Percentiles rank a stretch among this genome's conserved stretches.
Evolutionary conservation across 1,140 invertebrate genomes (phyloP).

Genomic region (Drosophila bipectinata): DNA sequence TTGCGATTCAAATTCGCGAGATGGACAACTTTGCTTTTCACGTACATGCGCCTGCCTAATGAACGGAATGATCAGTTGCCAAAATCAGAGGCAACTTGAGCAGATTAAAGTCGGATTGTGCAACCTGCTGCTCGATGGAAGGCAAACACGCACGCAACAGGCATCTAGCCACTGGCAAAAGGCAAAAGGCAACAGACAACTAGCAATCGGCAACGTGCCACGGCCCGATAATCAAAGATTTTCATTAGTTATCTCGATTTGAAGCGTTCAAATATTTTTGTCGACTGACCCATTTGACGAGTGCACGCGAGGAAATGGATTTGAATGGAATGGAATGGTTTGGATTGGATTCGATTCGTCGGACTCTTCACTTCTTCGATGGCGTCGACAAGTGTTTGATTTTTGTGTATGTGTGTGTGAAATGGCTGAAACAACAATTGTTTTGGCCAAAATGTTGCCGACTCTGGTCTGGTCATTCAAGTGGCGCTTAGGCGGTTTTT

Average conservation of each 20-base stretch:
- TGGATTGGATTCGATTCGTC: not conserved
- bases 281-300: constrained; percentile 69
- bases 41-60: constrained; percentile 39
- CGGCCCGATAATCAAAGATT: constrained; percentile 64
- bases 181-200: not conserved
- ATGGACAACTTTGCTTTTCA: constrained; percentile 39
- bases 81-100: constrained; percentile 42
- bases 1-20: constrained; percentile 51
- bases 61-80: constrained; percentile 11
- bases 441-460: constrained; percentile 12
- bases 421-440: constrained; percentile 14
- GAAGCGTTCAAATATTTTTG: constrained; percentile 47
- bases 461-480: constrained; percentile 59
- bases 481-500: constrained; percentile 77
- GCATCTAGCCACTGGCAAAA: constrained; percentile 55
- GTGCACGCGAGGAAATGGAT: constrained; percentile 68
- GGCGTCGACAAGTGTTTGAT: constrained; percentile 73
- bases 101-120: constrained; percentile 65
- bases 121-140: constrained; percentile 38
- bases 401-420: constrained; percentile 21
- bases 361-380: constrained; percentile 63
- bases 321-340: not conserved
- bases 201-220: constrained; percentile 54
- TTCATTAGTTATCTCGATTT: constrained; percentile 53
- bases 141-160: constrained; percentile 39